Percentiles rank a stretch among this genome's conserved stretches.
Conservation (phyloP, 2,797 vertebrate species). For the Siniperca scherzeri region DNA sequence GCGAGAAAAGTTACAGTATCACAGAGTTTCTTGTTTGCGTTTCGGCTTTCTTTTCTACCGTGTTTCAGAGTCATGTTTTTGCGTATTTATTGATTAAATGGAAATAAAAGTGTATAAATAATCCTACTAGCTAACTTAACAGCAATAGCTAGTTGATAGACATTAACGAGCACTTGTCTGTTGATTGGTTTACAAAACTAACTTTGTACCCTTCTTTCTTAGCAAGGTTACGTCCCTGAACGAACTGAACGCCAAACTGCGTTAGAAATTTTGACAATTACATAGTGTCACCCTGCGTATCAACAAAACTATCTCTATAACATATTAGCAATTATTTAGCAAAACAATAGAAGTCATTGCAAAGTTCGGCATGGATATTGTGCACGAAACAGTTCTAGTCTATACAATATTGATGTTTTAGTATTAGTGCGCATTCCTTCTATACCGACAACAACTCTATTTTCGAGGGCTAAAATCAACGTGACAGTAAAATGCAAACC, state of each 20-base stretch:
- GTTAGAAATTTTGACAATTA: background rate
- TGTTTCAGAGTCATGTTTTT: background rate
- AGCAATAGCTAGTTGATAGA: no score
- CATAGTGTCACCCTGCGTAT: rapidly evolving
- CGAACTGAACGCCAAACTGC: background rate
- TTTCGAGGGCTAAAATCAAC: background rate
- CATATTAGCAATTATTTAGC: rapidly evolving
- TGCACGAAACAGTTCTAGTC: background rate
- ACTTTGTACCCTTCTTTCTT: no score
- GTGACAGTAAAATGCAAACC: background rate
- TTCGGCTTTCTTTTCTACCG: rapidly evolving
- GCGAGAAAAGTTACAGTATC: background rate
- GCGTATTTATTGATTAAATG: background rate
- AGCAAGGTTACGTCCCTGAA: background rate
- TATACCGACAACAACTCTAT: no score
- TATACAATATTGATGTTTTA: background rate
- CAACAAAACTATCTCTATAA: background rate
- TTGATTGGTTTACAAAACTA: background rate
- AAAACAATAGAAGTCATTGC: rapidly evolving
- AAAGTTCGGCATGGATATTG: background rate
- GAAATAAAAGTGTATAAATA: background rate
- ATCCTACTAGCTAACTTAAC: rapidly evolving
- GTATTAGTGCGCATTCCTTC: background rate
- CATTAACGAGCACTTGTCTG: background rate
- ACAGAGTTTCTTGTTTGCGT: rapidly evolving